phyloP scores from a whole-genome alignment of 2,888 invertebrate species.

The Melanotus villosus region DNA sequence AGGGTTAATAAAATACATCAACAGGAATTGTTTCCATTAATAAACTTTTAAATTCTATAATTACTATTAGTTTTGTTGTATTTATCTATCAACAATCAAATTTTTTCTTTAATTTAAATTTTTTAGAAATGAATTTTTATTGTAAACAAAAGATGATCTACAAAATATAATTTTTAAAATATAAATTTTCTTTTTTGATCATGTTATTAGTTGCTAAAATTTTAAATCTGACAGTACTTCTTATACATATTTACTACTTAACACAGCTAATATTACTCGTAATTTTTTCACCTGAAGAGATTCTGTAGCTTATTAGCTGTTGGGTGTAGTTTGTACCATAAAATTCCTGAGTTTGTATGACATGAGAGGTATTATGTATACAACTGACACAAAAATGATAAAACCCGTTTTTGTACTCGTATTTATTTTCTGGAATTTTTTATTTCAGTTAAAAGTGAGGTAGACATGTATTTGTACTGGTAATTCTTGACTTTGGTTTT shows the following conservation, averaged over 20 bases:
- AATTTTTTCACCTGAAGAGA: constrained; percentile 42
- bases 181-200: constrained; percentile 5
- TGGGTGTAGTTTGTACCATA: constrained; percentile 45
- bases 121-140: too few species aligned
- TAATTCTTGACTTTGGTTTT: constrained; percentile 49
- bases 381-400: constrained; percentile 36
- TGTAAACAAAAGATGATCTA: too few species aligned
- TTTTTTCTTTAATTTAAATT: too few species aligned
- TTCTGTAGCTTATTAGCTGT: constrained; percentile 42
- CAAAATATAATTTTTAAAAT: neutral
- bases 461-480: constrained; percentile 47
- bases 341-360: constrained; percentile 46
- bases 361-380: constrained; percentile 37
- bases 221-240: constrained; percentile 30
- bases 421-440: constrained; percentile 38
- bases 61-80: too few species aligned
- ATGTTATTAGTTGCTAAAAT: constrained; percentile 20
- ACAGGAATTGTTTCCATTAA: too few species aligned
- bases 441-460: constrained; percentile 47
- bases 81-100: too few species aligned
- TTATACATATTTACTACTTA: constrained; percentile 31
- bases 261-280: constrained; percentile 40
- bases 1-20: too few species aligned
- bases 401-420: constrained; percentile 42
- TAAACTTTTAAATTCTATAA: too few species aligned